Evolutionary conservation across 2,797 vertebrate genomes (phyloP), one percentile per base, ranked within the genome.

Genomic region (Limosa lapponica): DNA sequence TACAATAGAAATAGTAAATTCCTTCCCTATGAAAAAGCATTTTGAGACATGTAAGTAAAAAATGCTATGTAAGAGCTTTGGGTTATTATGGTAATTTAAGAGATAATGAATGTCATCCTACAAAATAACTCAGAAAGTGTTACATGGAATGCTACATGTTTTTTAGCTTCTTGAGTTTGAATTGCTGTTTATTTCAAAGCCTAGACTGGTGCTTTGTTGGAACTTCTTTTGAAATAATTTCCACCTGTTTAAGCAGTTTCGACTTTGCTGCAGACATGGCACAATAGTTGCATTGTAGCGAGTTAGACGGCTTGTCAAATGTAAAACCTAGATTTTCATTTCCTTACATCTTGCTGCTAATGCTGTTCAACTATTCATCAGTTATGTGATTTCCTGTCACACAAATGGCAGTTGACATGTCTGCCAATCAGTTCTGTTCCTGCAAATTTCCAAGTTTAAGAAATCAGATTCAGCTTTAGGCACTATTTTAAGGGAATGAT

Each of bases 281-380:
- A 92, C 78, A 92, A 54, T 93, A 59, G 74, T 80, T 87, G 70
- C 81, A 89, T 87, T 93, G 62, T 27, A 69, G 57, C 39, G 54
- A 90, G 57, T 86, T 69, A 89, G 87, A 72, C 72, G 90, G 69
- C 87, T 88, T 95, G 95, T 95, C 89, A 96, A 82, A 93, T 61
- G 36, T 54, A 93, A 94, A 93, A 18, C 85, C 41, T 59, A 30
- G 73, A 39, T 90, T 89, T 94, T 93, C 20, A 84, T 94, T 90
- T 94, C 52, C 55, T 87, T 84, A 65, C 39, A 41, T 49, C 39
- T 91, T 83, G 28, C 69, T 83, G 67, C 52, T 88, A 54, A 55
- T 1, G 8, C 77, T 72, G 28, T 79, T 82, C 79, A 79, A 13
- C 48, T 73, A 12, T 77, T 82, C 52, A 34, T 94, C 89, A 84